Evolutionary conservation across 2,888 invertebrate species (phyloP), one percentile per base, ranked within the genome.

Genomic region (Cataglyphis livida): DNA sequence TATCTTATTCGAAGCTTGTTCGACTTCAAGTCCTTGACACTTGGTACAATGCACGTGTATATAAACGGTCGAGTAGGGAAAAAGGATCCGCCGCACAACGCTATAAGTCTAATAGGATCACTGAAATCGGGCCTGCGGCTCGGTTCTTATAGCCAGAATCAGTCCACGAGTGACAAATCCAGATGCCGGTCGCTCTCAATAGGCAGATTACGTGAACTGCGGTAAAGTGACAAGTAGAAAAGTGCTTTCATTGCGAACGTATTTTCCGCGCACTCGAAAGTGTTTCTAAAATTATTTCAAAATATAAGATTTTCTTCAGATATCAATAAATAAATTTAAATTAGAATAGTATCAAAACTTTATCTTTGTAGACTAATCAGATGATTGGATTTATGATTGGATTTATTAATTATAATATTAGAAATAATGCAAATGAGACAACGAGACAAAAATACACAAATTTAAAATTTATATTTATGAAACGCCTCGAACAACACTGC

Each of bases 71-170:
- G 68, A 59, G 57, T 57, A 54, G 41, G 21, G 28, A 68, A 68
- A 66, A 66, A 44, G 32, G 32, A 59, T 78, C 51, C 51, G 38
- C 51, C 41, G 15, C 32, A 21, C 15, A 38, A 51, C 68, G 84
- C 83, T 87, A 89, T 90, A 88, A 85, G 82, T 88, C 91, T 93
- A 94, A 94, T 93, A 94, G 94, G 94, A 94, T 94, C 92, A 93
- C 86, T 90, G 90, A 90, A 93, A 93, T 93, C 93, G 91, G 88
- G 87, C 88, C 91, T 91, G 92, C 91, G 93, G 88, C 88, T 91
- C 88, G 90, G 91, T 93, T 93, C 91, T 91, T 91, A n/a, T n/a
- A 91, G 90, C 89, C 87, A 91, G 92, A 92, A 93, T 93, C 92
- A 90, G 87, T 89, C 84, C 89, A 91, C 91, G 91, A 92, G 91